Evolutionary conservation across 2,888 invertebrate species (phyloP).

Genomic region (Stratiomys singularior): DNA sequence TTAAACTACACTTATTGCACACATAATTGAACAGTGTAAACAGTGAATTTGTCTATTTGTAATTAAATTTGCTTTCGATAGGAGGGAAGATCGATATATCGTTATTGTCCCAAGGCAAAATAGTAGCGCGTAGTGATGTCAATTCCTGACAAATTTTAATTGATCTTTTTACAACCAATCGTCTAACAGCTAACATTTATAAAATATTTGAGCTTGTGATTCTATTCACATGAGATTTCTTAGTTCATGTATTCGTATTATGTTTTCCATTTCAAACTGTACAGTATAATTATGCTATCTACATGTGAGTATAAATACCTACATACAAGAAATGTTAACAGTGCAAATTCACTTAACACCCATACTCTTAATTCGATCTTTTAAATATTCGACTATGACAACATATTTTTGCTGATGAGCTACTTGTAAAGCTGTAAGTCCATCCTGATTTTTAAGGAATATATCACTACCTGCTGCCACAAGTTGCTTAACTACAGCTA

Average conservation of each 20-base stretch:
- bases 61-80: background rate
- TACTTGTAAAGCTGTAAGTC: conserved; percentile 73
- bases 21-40: conserved; percentile 37
- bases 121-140: background rate
- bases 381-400: conserved; percentile 64
- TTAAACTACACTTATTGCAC: conserved; percentile 42
- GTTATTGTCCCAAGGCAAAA: conserved; percentile 14
- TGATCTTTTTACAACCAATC: conserved; percentile 26
- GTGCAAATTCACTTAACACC: background rate
- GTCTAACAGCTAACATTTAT: background rate
- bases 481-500: conserved; percentile 80
- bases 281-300: conserved; percentile 1
- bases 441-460: conserved; percentile 77
- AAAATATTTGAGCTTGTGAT: conserved; percentile 30
- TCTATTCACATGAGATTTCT: background rate
- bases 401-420: conserved; percentile 67
- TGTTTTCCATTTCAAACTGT: background rate
- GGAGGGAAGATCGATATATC: background rate
- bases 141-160: conserved; percentile 5
- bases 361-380: conserved; percentile 55
- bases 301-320: background rate
- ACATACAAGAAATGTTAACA: background rate
- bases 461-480: conserved; percentile 77
- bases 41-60: no score
- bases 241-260: background rate